A percentile compares a stretch with the other conserved stretches of the same genome.
phyloP scores from a whole-genome alignment of 2,797 vertebrate species.

The Gadopsis bispinosus region DNA sequence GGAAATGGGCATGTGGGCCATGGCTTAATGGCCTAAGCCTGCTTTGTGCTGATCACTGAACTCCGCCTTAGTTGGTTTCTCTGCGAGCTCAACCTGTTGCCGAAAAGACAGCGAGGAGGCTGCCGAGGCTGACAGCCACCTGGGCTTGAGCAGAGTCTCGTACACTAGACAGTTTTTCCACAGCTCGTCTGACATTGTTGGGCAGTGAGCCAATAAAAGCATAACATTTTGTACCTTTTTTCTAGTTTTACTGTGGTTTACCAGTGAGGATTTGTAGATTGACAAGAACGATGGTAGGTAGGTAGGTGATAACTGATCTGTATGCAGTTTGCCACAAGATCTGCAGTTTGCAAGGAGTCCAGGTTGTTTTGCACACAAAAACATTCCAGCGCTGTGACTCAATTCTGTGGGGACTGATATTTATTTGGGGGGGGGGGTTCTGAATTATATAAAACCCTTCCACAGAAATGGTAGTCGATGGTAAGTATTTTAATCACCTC shows the following conservation, averaged over 20 bases:
- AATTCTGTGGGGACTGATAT: neutral
- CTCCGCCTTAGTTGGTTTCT: slow-evolving; percentile 67
- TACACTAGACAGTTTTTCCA: neutral
- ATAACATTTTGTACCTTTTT: neutral
- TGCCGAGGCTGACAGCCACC: slow-evolving; percentile 26
- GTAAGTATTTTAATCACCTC: slow-evolving; percentile 39
- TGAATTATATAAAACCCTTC: slow-evolving; percentile 24
- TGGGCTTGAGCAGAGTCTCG: slow-evolving; percentile 36
- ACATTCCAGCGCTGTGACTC: neutral
- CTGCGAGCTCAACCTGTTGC: slow-evolving; percentile 61
- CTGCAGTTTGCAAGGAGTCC: neutral
- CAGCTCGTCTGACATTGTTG: slow-evolving; percentile 9
- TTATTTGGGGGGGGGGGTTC: neutral
- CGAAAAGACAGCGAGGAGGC: slow-evolving; percentile 42
- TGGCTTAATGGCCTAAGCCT: slow-evolving; percentile 78
- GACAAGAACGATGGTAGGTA: neutral
- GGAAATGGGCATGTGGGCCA: slow-evolving; percentile 50
- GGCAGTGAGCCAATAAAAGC: neutral
- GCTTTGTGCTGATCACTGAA: slow-evolving; percentile 78
- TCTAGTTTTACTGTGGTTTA: neutral
- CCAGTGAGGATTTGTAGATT: slow-evolving; percentile 6
- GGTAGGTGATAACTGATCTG: neutral
- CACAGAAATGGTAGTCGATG: slow-evolving; percentile 3
- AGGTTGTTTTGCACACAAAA: neutral
- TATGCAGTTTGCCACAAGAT: neutral